phyloP scores from a whole-genome alignment of 1,140 invertebrate genomes.

The Aporrectodea caliginosa region DNA sequence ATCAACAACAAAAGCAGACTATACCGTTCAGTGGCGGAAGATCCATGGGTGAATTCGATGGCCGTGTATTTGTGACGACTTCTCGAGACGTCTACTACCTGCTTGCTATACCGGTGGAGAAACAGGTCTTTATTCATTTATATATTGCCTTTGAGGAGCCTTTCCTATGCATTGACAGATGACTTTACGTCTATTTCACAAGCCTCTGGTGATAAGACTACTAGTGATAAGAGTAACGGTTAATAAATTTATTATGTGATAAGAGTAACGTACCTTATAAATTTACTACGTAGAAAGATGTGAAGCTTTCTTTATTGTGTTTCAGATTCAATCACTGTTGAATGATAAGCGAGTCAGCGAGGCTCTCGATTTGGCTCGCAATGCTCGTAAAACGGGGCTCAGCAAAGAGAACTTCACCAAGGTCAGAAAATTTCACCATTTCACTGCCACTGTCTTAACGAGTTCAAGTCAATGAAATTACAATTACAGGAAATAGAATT shows the following conservation, averaged over 20 bases:
- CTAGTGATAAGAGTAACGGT: not conserved
- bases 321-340: constrained; percentile 56
- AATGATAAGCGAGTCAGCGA: constrained; percentile 57
- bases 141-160: too few species aligned
- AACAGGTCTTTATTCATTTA: constrained; percentile 53
- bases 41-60: constrained; percentile 59
- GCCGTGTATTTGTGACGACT: constrained; percentile 56
- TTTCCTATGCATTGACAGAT: too few species aligned
- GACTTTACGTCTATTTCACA: not conserved
- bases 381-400: constrained; percentile 55
- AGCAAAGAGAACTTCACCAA: constrained; percentile 55
- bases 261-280: not conserved
- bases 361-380: constrained; percentile 57
- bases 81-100: constrained; percentile 55
- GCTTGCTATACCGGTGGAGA: constrained; percentile 59
- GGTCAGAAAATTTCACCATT: constrained; percentile 44
- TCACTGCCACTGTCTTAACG: too few species aligned
- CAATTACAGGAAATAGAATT: too few species aligned
- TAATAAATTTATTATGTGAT: not conserved
- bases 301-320: too few species aligned
- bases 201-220: not conserved
- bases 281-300: too few species aligned
- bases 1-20: constrained; percentile 59
- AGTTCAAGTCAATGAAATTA: too few species aligned
- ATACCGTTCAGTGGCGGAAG: constrained; percentile 57